phyloP scores from a whole-genome alignment of 2,888 invertebrate species.

The Yponomeuta plumbellus region DNA sequence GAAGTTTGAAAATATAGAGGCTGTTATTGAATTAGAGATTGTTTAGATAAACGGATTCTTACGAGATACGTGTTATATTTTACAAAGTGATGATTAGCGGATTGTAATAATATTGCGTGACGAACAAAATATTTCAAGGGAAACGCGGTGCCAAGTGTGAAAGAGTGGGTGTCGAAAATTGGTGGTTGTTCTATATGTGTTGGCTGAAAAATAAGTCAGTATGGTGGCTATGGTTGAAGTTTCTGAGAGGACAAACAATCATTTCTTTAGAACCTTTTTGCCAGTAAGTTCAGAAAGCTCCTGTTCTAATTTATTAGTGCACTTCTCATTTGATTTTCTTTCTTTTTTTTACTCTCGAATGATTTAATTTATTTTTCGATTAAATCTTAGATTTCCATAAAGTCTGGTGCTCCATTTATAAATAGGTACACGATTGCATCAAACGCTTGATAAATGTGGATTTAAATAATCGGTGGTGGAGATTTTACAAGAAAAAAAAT shows the following conservation, averaged over 20 bases:
- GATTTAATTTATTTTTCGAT: too few species aligned
- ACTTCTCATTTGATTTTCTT: too few species aligned
- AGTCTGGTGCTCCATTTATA: too few species aligned
- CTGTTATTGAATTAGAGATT: neutral
- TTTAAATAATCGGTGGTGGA: too few species aligned
- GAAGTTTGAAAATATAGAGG: neutral
- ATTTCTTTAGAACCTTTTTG: conserved; percentile 62
- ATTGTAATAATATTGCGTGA: conserved; percentile 8
- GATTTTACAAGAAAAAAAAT: too few species aligned
- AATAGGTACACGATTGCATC: too few species aligned
- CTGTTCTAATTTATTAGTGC: too few species aligned
- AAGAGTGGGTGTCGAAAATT: conserved; percentile 45
- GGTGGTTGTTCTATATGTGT: conserved; percentile 35
- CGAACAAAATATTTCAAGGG: conserved; percentile 27
- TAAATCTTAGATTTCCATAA: too few species aligned
- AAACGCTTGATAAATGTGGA: too few species aligned
- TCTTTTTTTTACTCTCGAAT: too few species aligned
- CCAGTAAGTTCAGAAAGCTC: conserved; percentile 51
- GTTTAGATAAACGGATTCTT: neutral
- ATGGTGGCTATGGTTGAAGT: conserved; percentile 57
- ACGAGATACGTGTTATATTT: neutral
- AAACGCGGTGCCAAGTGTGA: conserved; percentile 39
- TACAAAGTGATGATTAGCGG: neutral
- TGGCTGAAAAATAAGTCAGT: conserved; percentile 26
- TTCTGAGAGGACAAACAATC: conserved; percentile 52